Conservation (phyloP, 2,888 invertebrate genomes). For the Oxycera nigricornis region DNA sequence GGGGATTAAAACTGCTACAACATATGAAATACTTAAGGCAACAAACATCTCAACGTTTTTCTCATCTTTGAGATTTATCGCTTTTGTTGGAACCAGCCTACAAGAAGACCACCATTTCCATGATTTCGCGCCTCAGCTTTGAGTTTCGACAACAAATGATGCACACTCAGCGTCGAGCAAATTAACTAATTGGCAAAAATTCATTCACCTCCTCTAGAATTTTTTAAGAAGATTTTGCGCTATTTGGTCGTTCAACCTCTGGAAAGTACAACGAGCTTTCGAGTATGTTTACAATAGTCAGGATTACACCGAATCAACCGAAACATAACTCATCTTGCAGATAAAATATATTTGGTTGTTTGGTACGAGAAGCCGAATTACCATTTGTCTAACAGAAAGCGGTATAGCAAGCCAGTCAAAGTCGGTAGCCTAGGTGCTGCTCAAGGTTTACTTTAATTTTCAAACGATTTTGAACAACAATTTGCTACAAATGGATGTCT, state of each 20-base stretch:
- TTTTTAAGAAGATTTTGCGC: neutral
- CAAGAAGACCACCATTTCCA: too few species aligned
- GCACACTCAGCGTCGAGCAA: too few species aligned
- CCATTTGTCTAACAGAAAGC: neutral
- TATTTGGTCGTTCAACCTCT: constrained; percentile 26
- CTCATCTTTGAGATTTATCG: too few species aligned
- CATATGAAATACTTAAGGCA: too few species aligned
- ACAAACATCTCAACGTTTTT: too few species aligned
- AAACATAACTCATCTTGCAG: neutral
- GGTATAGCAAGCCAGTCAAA: neutral
- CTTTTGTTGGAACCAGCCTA: too few species aligned
- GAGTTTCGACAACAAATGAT: too few species aligned
- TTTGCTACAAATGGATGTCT: neutral
- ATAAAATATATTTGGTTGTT: neutral
- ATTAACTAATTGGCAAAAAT: constrained; percentile 18
- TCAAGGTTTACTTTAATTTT: neutral
- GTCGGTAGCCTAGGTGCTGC: neutral
- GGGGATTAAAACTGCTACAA: too few species aligned
- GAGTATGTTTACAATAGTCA: constrained; percentile 33
- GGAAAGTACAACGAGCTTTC: constrained; percentile 10
- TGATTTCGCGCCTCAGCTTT: too few species aligned
- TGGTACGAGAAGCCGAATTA: neutral
- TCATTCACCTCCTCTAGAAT: constrained; percentile 10
- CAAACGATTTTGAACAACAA: neutral
- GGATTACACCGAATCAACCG: neutral